A percentile compares a stretch with the other conserved stretches of the same genome.
Evolutionary conservation across 37 sponge, comb jelly and placozoan genomes (phyloP).

Genomic region (Amphimedon queenslandica): DNA sequence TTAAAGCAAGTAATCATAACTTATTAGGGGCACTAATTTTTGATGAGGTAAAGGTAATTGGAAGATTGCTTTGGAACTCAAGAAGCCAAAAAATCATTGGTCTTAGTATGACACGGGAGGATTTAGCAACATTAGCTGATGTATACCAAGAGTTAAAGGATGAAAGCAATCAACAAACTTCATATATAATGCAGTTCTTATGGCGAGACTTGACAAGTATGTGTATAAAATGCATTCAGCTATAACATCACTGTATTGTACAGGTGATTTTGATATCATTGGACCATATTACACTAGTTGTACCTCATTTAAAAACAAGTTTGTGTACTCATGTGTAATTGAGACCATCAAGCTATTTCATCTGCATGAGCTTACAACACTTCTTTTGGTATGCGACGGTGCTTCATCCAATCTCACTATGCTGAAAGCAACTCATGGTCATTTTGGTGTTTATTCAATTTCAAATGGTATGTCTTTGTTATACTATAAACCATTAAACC

Average conservation of each 20-base stretch:
- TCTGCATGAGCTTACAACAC: slow-evolving; percentile 20
- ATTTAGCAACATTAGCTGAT: slow-evolving; percentile 14
- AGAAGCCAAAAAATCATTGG: slow-evolving; percentile 23
- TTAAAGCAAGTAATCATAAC: too few relatives aligned
- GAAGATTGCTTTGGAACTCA: slow-evolving; percentile 26
- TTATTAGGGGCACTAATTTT: slow-evolving; percentile 20
- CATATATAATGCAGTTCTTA: not conserved
- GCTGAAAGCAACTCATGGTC: too few relatives aligned
- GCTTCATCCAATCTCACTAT: slow-evolving; percentile 19
- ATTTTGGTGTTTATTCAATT: slow-evolving; percentile 10
- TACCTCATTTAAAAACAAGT: slow-evolving; percentile 14
- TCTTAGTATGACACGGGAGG: slow-evolving; percentile 29
- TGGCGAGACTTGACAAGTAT: slow-evolving; percentile 6
- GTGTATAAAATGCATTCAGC: too few relatives aligned
- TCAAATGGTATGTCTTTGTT: too few relatives aligned
- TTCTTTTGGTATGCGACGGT: slow-evolving; percentile 19
- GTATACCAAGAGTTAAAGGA: not conserved
- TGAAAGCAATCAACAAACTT: not conserved
- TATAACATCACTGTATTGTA: too few relatives aligned
- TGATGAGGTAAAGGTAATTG: slow-evolving; percentile 35
- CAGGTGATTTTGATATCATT: not conserved
- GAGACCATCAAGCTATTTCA: slow-evolving; percentile 27
- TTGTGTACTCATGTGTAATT: slow-evolving; percentile 10
- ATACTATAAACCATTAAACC: too few relatives aligned
- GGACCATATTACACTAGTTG: slow-evolving; percentile 13